Conservation (phyloP, 2,888 invertebrate species). For the Pseudanteris insignis region DNA sequence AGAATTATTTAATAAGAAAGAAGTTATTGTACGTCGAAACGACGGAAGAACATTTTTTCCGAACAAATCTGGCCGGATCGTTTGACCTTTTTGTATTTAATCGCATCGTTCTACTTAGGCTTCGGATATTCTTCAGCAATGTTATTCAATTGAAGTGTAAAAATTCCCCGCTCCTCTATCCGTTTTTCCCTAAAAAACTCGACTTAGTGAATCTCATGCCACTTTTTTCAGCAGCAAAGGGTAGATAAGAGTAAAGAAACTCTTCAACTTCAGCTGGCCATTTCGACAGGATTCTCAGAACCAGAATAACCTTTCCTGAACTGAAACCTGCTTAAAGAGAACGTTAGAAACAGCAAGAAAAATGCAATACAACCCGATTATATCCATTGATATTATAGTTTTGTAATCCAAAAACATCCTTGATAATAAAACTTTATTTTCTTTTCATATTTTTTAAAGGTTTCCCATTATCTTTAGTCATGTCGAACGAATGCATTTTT, state of each 20-base stretch:
- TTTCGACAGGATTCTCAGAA: slow-evolving; percentile 23
- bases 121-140: slow-evolving; percentile 31
- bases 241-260: slow-evolving; percentile 29
- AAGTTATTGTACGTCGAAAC: slow-evolving; percentile 1
- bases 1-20: too few species aligned
- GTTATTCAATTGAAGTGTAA: slow-evolving; percentile 38
- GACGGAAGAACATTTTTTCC: background rate
- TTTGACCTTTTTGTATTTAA: slow-evolving; percentile 19
- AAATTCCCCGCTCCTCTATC: slow-evolving; percentile 24
- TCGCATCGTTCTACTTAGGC: slow-evolving; percentile 29
- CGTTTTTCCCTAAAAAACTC: slow-evolving; percentile 21
- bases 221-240: slow-evolving; percentile 17
- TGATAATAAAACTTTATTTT: too few species aligned
- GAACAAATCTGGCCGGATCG: slow-evolving; percentile 1
- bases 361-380: too few species aligned
- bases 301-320: slow-evolving; percentile 28
- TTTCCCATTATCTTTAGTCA: too few species aligned
- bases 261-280: slow-evolving; percentile 25
- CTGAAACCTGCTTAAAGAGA: slow-evolving; percentile 13
- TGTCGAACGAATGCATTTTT: too few species aligned
- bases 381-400: too few species aligned
- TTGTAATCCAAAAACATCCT: too few species aligned
- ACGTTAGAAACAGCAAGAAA: slow-evolving; percentile 3
- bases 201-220: slow-evolving; percentile 23
- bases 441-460: too few species aligned